Conservation (phyloP, 2,797 vertebrate species). For the Ficedula albicollis region DNA sequence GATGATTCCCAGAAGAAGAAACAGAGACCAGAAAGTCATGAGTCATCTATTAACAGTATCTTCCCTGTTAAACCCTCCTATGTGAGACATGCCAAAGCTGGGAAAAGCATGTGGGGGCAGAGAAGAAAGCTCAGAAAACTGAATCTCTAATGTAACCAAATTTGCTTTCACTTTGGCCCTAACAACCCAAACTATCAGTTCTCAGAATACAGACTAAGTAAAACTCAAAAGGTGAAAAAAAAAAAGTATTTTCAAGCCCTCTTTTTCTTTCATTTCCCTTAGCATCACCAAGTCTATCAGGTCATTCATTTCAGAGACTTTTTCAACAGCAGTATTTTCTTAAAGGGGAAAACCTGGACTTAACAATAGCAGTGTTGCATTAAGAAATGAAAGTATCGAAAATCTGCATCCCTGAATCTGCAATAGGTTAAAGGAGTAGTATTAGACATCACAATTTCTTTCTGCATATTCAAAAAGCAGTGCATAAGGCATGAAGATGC, state of each 20-base stretch:
- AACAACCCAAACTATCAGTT: background rate
- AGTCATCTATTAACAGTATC: background rate
- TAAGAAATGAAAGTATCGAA: background rate
- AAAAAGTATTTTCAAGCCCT: background rate
- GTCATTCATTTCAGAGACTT: background rate
- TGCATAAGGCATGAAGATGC: background rate
- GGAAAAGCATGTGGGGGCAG: background rate
- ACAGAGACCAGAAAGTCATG: background rate
- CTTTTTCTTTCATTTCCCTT: background rate
- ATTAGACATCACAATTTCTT: background rate
- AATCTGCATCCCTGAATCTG: background rate
- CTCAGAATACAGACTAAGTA: background rate
- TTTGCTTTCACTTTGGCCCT: background rate
- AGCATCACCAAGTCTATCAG: background rate
- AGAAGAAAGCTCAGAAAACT: background rate
- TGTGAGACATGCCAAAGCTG: background rate
- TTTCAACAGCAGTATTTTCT: background rate
- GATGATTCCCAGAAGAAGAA: background rate
- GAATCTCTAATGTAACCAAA: background rate
- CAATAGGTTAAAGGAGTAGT: background rate
- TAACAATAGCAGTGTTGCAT: background rate
- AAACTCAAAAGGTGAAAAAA: background rate
- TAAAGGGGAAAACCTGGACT: background rate
- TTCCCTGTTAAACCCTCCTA: background rate
- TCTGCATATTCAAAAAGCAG: background rate